These are phyloP conservation scores for Morone saxatilis DNA, from an alignment of 2,113 vertebrate genomes.

Conservation along the genomic window DNA sequence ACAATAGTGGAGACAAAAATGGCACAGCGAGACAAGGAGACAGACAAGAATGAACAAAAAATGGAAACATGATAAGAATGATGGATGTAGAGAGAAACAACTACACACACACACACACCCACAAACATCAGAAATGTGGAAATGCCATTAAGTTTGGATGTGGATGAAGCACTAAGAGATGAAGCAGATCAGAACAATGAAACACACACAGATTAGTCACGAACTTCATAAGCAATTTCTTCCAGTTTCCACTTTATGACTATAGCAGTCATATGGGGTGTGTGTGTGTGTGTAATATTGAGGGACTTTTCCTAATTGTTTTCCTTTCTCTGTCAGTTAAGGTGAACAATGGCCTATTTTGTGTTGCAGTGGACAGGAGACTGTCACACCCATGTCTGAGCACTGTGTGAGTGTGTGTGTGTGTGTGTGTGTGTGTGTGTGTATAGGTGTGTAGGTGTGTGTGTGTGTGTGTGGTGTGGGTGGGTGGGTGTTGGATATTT, in stretches of 20 bases:
- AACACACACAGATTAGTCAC: conserved; percentile 21
- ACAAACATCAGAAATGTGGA: conserved; percentile 10
- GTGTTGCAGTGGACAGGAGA: conserved; percentile 34
- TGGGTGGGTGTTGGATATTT: conserved; percentile 32
- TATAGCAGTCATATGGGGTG: background rate
- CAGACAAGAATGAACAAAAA: conserved; percentile 66
- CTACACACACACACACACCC: background rate
- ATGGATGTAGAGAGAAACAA: conserved; percentile 41
- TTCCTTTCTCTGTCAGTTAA: conserved; percentile 54
- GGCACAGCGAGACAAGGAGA: conserved; percentile 47
- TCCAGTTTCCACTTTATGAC: conserved; percentile 26
- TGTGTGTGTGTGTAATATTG: background rate
- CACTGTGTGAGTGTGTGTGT: background rate
- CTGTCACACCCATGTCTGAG: conserved; percentile 48
- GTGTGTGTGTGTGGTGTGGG: background rate
- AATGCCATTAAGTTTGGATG: conserved; percentile 29
- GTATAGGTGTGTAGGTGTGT: background rate
- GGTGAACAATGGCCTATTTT: conserved; percentile 65
- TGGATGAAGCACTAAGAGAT: background rate
- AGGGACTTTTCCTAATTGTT: conserved; percentile 61
- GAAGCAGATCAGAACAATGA: conserved; percentile 42
- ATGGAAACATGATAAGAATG: conserved; percentile 73
- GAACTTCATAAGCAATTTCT: conserved; percentile 19
- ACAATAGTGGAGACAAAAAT: conserved; percentile 62
- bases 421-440: background rate